phyloP scores from a whole-genome alignment of 2,797 vertebrate genomes.

The Pelochelys cantorii region DNA sequence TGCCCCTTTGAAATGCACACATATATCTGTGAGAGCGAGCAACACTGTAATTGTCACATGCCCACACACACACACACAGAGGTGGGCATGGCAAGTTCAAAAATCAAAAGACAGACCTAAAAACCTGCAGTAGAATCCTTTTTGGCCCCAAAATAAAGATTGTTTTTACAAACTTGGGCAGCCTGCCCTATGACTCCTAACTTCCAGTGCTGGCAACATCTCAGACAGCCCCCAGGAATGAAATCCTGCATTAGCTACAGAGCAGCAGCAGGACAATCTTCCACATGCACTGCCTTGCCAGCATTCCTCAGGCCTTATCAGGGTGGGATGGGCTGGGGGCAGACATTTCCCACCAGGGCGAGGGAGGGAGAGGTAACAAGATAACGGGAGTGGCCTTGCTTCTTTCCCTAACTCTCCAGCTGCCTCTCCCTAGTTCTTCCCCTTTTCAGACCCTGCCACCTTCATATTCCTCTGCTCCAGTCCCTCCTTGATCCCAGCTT shows the following conservation, averaged over 20 bases:
- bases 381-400: not conserved
- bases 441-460: too few relatives aligned
- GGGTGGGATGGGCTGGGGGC: not conserved
- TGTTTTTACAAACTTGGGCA: not conserved
- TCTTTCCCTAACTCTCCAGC: too few relatives aligned
- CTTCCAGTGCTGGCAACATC: not conserved
- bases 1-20: too few relatives aligned
- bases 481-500: too few relatives aligned
- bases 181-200: not conserved
- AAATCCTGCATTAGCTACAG: not conserved
- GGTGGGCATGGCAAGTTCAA: not conserved
- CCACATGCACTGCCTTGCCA: not conserved
- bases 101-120: not conserved
- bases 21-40: too few relatives aligned
- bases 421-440: too few relatives aligned
- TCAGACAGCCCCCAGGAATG: not conserved
- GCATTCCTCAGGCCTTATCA: not conserved
- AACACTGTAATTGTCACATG: not conserved
- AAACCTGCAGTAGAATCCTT: not conserved
- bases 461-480: too few relatives aligned
- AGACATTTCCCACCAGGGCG: not conserved
- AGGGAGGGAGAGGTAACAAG: not conserved
- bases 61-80: not conserved
- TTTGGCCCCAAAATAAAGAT: not conserved
- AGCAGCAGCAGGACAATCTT: not conserved